phyloP scores from a whole-genome alignment of 2,797 vertebrate species.

The Microctenopoma stevenorrisi region DNA sequence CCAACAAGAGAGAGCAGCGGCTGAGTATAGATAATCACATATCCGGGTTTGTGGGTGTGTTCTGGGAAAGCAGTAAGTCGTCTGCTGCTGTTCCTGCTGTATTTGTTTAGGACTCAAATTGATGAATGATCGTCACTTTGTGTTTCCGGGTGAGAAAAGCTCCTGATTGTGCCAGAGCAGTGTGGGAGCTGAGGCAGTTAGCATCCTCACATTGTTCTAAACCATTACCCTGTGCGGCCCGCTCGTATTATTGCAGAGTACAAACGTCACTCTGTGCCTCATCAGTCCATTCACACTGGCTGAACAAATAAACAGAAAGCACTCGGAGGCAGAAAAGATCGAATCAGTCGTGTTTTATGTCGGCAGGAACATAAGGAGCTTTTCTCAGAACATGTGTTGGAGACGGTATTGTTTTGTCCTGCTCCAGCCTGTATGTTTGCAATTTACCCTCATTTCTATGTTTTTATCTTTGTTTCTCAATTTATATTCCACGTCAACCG shows the following conservation, averaged over 20 bases:
- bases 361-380: slow-evolving; percentile 18
- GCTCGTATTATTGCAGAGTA: slow-evolving; percentile 31
- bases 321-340: slow-evolving; percentile 12
- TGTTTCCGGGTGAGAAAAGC: slow-evolving; percentile 25
- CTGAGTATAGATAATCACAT: no score
- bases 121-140: slow-evolving; percentile 36
- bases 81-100: slow-evolving; percentile 8
- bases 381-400: background rate
- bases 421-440: background rate
- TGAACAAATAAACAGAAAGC: slow-evolving; percentile 56
- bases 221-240: slow-evolving; percentile 42
- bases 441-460: background rate
- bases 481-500: no score
- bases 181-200: slow-evolving; percentile 19
- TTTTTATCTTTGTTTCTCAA: background rate
- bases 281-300: slow-evolving; percentile 27
- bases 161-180: slow-evolving; percentile 11
- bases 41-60: background rate
- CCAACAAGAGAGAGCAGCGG: no score
- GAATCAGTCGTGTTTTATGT: slow-evolving; percentile 33
- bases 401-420: slow-evolving; percentile 14
- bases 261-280: slow-evolving; percentile 31
- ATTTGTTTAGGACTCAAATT: slow-evolving; percentile 26
- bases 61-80: background rate
- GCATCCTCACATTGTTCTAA: slow-evolving; percentile 62